Base-by-base conservation (phyloP, 2,113 vertebrate genomes). In the Copsychus sechellarum region DNA sequence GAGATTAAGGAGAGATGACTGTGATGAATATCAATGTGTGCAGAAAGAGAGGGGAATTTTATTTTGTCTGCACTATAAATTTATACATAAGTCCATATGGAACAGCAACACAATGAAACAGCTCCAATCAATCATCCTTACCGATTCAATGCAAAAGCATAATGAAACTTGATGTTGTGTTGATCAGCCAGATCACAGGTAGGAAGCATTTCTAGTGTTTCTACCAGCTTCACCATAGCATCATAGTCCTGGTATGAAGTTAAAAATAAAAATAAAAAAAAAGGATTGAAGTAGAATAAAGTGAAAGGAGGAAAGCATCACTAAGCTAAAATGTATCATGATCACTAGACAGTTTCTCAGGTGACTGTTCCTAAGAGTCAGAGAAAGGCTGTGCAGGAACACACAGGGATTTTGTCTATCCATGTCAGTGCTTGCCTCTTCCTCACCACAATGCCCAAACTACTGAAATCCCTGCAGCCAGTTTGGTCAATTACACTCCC, bases 81-180 rank as follows among this genome's bases (percentile, higher is more conserved):
- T 80, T 51, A 72, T 51, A 43, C 14, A 21, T 16, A 80, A 69
- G 0, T 12, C 34, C 11, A 57, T 8, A 53, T 8, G 20, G 25
- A 95, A 81, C n/a, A 60, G 42, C 31, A 88, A 19, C 57, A 73
- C 80, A 91, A 81, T 45, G 10, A 70, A 80, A 82, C 4, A 18
- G 31, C 8, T 28, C 45, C 60, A 73, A 43, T 36, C 18, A 45
- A 66, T 66, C 40, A 69, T 80, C 61, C 97, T 98, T 98, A 99
- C 99, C 99, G 98, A 97, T 99, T 99, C 80, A 99, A 97, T 4
- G 99, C 99, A 96, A 99, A 99, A 56, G 99, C 98, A 34, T 99
- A 99, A 97, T 99, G 99, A 97, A 99, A 99, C 97, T 99, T 99
- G 96, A 99, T 99, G 98, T 99, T 99, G 79, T 99, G 98, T 90